Conservation (phyloP, 2,113 vertebrate species). For the Pampusana beccarii region DNA sequence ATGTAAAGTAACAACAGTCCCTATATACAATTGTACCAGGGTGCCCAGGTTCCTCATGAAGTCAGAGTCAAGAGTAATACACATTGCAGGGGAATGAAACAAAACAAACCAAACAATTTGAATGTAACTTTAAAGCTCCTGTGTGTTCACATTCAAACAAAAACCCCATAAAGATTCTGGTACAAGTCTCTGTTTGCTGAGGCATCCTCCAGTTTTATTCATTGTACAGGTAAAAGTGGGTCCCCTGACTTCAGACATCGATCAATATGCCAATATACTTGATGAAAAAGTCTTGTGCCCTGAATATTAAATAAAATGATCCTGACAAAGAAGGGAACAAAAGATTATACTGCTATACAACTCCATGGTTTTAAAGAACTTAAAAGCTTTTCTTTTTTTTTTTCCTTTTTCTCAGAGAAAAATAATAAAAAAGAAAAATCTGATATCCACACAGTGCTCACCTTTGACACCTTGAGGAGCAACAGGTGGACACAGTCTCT, state of each 20-base stretch:
- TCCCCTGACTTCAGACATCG: background rate
- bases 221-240: background rate
- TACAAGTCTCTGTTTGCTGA: background rate
- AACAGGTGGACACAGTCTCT: background rate
- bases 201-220: background rate
- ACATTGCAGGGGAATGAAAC: fast-evolving
- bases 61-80: background rate
- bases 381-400: background rate
- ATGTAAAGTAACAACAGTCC: background rate
- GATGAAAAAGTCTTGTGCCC: background rate
- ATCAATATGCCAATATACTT: background rate
- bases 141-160: background rate
- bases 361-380: background rate
- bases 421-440: background rate
- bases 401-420: background rate
- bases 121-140: background rate
- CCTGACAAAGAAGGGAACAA: background rate
- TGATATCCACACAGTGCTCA: background rate
- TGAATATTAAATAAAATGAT: background rate
- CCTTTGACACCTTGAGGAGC: background rate
- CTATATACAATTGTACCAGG: background rate
- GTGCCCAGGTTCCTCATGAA: background rate
- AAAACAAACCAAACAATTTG: background rate
- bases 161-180: background rate
- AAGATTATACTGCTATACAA: background rate